A percentile compares a stretch with the other conserved stretches of the same genome.
Evolutionary conservation across 2,888 invertebrate genomes (phyloP).

Genomic region (Caenorhabditis virilis): DNA sequence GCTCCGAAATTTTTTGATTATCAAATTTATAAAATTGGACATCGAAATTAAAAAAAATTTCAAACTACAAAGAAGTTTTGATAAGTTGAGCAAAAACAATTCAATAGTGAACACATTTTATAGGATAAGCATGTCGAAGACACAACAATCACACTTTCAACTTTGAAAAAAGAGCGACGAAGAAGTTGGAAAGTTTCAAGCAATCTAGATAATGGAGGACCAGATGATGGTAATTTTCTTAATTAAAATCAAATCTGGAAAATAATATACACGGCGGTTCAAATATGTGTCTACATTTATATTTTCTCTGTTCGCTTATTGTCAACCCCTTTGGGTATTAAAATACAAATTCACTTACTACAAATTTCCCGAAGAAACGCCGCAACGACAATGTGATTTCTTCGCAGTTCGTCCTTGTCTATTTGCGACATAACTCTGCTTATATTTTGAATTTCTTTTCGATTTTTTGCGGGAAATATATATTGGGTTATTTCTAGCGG

Average conservation of each 20-base stretch:
- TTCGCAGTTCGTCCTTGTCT: conserved; percentile 14
- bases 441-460: background rate
- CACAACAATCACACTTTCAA: conserved; percentile 16
- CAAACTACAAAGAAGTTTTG: no score
- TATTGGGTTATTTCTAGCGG: background rate
- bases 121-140: conserved; percentile 51
- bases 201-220: conserved; percentile 48
- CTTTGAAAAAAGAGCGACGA: conserved; percentile 45
- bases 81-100: conserved; percentile 1
- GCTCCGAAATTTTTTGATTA: no score
- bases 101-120: conserved; percentile 4
- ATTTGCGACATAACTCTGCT: background rate
- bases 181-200: conserved; percentile 43
- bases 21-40: no score
- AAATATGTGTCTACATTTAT: background rate
- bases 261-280: no score
- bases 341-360: conserved; percentile 44
- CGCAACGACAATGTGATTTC: conserved; percentile 6
- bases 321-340: conserved; percentile 37
- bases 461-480: background rate
- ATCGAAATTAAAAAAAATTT: no score
- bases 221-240: conserved; percentile 41
- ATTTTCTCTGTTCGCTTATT: background rate
- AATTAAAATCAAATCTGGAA: no score
- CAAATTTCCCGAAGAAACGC: conserved; percentile 26